phyloP scores from a whole-genome alignment of 2,888 invertebrate species.

The Hoplodrina blanda region DNA sequence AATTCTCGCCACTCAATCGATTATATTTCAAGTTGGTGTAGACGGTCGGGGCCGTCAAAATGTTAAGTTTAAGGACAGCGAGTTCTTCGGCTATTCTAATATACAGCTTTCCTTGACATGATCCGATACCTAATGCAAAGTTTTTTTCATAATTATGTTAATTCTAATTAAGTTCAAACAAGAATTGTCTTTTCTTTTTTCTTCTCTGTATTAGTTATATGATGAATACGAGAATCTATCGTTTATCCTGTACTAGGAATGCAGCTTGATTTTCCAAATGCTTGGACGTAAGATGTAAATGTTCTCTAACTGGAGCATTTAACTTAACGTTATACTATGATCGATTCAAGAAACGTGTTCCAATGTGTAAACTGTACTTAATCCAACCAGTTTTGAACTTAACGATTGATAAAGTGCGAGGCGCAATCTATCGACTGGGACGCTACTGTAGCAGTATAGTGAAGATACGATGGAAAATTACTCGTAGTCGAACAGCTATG shows the following conservation, averaged over 20 bases:
- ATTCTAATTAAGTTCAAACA: no score
- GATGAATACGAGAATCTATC: not conserved
- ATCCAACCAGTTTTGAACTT: slow-evolving; percentile 47
- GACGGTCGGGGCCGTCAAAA: slow-evolving; percentile 1
- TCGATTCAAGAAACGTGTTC: slow-evolving; percentile 54
- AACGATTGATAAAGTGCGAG: slow-evolving; percentile 22
- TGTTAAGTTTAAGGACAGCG: slow-evolving; percentile 25
- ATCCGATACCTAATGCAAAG: no score
- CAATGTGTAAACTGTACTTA: slow-evolving; percentile 26
- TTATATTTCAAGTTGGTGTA: not conserved
- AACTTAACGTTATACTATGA: slow-evolving; percentile 24
- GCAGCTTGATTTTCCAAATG: not conserved
- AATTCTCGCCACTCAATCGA: not conserved
- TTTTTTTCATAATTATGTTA: no score
- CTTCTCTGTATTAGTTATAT: no score
- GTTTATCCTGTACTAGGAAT: not conserved
- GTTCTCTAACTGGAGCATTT: slow-evolving; percentile 39
- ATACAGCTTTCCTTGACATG: not conserved
- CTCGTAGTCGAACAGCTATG: no score
- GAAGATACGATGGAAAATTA: no score
- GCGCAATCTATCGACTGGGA: slow-evolving; percentile 14
- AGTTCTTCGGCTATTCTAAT: not conserved
- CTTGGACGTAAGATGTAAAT: slow-evolving; percentile 23
- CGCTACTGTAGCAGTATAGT: not conserved
- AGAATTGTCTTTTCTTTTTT: no score